Evolutionary conservation across 2,113 vertebrate genomes (phyloP).

Genomic region (Odobenus rosmarus): DNA sequence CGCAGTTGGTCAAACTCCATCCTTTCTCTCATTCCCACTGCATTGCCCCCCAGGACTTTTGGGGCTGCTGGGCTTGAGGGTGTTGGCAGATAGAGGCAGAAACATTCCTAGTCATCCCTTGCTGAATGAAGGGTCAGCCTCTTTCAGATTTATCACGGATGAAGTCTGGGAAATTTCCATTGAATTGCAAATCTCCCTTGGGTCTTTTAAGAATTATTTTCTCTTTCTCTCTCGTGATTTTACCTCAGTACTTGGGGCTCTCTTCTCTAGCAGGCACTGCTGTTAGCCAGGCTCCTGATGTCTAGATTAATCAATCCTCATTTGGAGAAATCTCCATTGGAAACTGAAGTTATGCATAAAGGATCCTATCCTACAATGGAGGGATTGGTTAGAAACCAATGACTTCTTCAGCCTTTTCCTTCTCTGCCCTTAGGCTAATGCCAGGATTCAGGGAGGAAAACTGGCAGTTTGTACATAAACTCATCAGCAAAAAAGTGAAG

Average conservation of each 20-base stretch:
- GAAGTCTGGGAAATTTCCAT: conserved; percentile 23
- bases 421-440: neutral
- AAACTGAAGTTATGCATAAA: neutral
- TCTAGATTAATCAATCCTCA: neutral
- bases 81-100: neutral
- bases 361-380: neutral
- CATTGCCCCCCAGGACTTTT: neutral
- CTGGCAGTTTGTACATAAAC: neutral
- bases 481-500: neutral
- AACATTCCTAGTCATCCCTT: neutral
- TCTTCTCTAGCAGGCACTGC: neutral
- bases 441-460: neutral
- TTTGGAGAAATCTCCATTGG: neutral
- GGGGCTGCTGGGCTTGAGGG: neutral
- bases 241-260: neutral
- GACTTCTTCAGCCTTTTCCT: neutral
- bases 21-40: neutral
- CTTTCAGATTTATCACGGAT: neutral
- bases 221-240: neutral
- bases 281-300: neutral
- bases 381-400: neutral
- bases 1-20: neutral
- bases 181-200: neutral
- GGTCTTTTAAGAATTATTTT: conserved; percentile 1
- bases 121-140: neutral